Conservation (phyloP, 92 coral and sea anemone species). For the Zoanthus sociatus region DNA sequence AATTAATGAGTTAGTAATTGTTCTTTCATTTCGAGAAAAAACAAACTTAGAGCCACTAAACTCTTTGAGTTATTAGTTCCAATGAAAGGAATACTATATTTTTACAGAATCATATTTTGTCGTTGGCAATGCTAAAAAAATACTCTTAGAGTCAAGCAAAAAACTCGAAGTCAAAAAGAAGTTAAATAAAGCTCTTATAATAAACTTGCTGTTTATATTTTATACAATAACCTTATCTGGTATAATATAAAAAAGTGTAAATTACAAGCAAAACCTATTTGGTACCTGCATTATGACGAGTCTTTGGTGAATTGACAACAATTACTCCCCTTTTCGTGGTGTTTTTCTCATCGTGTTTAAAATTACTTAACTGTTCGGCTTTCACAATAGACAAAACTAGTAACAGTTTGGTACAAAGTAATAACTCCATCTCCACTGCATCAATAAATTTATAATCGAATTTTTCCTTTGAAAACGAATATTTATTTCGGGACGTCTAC, state of each 20-base stretch:
- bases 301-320: slow-evolving; percentile 26
- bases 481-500: background rate
- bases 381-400: slow-evolving; percentile 16
- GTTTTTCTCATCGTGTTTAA: background rate
- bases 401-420: background rate
- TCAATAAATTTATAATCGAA: slow-evolving; percentile 24
- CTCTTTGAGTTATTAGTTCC: no score
- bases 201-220: background rate
- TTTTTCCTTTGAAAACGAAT: background rate
- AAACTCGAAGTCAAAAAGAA: background rate
- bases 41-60: no score
- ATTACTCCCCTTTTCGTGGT: slow-evolving; percentile 25
- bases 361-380: background rate
- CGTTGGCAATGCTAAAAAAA: background rate
- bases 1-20: no score
- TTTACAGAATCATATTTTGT: background rate
- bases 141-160: background rate
- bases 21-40: no score
- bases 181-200: background rate
- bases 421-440: slow-evolving; percentile 1
- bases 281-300: slow-evolving; percentile 40
- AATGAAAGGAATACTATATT: background rate
- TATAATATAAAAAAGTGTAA: background rate
- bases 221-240: background rate
- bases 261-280: background rate